Base-by-base conservation (phyloP, 2,113 vertebrate species). In the Centrocercus urophasianus region DNA sequence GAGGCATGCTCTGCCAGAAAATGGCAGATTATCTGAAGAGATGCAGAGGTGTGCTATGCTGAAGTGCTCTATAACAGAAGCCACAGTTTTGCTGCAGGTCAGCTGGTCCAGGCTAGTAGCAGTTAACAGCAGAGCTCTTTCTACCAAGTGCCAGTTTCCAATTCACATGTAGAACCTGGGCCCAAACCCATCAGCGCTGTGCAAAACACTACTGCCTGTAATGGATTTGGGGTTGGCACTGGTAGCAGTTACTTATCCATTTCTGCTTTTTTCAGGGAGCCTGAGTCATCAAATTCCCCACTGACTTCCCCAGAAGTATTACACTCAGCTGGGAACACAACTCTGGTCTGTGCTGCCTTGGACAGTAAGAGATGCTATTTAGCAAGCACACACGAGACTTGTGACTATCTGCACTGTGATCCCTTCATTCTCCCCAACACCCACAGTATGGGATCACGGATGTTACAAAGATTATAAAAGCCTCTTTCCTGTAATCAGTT, bases 41-140 rank as follows among this genome's bases (percentile, higher is more conserved):
- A 1, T 0, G 8, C 43, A 59, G 15, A 36, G 11, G 22, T 71
- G 20, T 28, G 61, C n/a, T 42, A 2, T 3, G 22, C 16, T 61
- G 52, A 7, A 56, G 43, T 70, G 32, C 6, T 63, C 59, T 40
- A 28, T 34, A 60, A 32, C 36, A 10, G 6, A 16, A 88, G 11
- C 21, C 32, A 42, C 42, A 36, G 43, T 45, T 50, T 61, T 28
- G 3, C 18, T 18, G 48, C 57, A 66, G 72, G 25, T 16, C 70
- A 24, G 52, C 20, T 16, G 22, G 4, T 43, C 43, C n/a, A 24
- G 48, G 47, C 65, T 52, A 80, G 21, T 8, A 80, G 38, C 19
- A 43, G n/a, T 69, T 57, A 59, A 60, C 19, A 69, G 73, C 38
- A 74, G 17, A 45, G 48, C 18, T 70, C 20, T 40, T 28, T 57